phyloP scores from a whole-genome alignment of 2,797 vertebrate genomes.

The Ataeniobius toweri region DNA sequence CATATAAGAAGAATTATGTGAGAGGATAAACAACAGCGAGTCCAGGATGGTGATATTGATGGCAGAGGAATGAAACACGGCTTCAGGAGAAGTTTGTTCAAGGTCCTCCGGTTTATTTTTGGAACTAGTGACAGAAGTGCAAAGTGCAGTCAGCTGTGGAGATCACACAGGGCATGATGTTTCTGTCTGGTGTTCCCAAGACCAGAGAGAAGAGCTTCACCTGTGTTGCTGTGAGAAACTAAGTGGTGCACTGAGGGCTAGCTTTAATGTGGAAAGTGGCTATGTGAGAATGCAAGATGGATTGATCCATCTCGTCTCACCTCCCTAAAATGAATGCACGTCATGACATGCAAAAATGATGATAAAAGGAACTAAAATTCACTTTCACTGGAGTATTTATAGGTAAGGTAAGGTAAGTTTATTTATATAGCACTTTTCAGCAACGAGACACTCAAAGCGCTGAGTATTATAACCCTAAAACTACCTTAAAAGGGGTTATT shows the following conservation, averaged over 20 bases:
- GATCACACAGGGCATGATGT: constrained; percentile 31
- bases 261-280: neutral
- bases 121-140: constrained; percentile 42
- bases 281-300: constrained; percentile 6
- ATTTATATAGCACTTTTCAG: no score
- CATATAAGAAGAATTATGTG: neutral
- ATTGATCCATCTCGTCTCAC: constrained; percentile 26
- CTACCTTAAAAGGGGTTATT: constrained; percentile 15
- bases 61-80: constrained; percentile 41
- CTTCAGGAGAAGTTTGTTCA: constrained; percentile 40
- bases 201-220: constrained; percentile 38
- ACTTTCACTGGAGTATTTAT: constrained; percentile 25
- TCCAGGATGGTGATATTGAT: constrained; percentile 29
- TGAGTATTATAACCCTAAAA: neutral
- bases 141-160: constrained; percentile 46
- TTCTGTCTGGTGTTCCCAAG: constrained; percentile 34
- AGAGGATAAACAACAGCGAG: neutral
- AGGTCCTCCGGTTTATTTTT: constrained; percentile 55
- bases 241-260: neutral
- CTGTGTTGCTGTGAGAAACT: constrained; percentile 28
- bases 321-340: constrained; percentile 28
- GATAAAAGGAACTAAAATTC: constrained; percentile 7
- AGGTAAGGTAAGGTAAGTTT: no score
- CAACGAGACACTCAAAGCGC: no score
- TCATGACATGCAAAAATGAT: neutral